These are phyloP conservation scores for Sitta carolinensis DNA, from an alignment of 2,797 vertebrate species.

Conservation along the genomic window DNA sequence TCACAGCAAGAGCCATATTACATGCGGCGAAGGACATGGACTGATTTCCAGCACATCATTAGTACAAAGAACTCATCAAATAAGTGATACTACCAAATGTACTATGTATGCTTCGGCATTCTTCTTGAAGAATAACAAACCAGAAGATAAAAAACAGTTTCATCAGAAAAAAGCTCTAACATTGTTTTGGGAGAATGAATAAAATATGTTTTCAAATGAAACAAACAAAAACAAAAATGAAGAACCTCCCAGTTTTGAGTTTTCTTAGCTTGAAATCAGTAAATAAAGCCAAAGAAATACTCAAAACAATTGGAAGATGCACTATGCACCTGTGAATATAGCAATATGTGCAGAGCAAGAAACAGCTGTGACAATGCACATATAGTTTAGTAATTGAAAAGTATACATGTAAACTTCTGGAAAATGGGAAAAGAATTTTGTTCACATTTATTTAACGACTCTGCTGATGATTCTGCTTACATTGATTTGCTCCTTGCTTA, in stretches of 20 bases:
- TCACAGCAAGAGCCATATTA: background rate
- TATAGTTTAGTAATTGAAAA: background rate
- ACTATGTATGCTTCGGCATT: background rate
- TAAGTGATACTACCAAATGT: background rate
- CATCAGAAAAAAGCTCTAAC: background rate
- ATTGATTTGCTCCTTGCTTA: background rate
- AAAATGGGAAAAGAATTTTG: background rate
- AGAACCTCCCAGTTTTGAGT: background rate
- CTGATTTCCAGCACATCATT: background rate
- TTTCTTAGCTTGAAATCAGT: background rate
- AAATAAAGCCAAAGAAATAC: background rate
- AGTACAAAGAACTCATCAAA: background rate
- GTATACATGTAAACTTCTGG: background rate
- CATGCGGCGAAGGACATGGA: background rate
- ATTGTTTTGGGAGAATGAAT: background rate
- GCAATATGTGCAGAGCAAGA: background rate
- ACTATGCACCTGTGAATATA: background rate
- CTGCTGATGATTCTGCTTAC: background rate
- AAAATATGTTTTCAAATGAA: background rate
- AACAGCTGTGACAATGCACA: background rate
- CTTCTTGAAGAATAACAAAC: background rate
- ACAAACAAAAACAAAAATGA: background rate
- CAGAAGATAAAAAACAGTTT: background rate
- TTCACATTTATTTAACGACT: background rate
- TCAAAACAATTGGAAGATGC: background rate